phyloP scores from a whole-genome alignment of 2,888 invertebrate genomes.

The Drosophila testacea region DNA sequence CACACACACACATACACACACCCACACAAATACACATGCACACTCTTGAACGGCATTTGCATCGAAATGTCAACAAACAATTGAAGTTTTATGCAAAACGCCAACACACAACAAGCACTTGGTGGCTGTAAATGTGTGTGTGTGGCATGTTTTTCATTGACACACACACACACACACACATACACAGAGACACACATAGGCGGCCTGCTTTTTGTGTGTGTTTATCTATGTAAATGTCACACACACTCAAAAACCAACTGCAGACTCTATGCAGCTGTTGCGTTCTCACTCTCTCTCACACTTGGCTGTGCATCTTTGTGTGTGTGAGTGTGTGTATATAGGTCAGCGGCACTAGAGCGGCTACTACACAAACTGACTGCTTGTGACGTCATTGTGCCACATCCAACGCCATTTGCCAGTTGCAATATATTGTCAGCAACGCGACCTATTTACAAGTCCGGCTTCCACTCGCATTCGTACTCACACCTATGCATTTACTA shows the following conservation, averaged over 20 bases:
- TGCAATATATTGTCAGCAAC: conserved; percentile 25
- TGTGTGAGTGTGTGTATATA: conserved; percentile 51
- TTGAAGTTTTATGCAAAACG: conserved; percentile 56
- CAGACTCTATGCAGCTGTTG: conserved; percentile 43
- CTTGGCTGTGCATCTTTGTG: conserved; percentile 6
- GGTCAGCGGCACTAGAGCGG: conserved; percentile 67
- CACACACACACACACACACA: conserved; percentile 36
- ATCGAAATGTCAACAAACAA: conserved; percentile 60
- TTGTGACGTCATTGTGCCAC: conserved; percentile 68
- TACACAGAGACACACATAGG: conserved; percentile 22
- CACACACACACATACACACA: conserved; percentile 2
- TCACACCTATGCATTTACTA: conserved; percentile 13
- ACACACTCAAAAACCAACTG: conserved; percentile 16
- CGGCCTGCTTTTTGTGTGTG: conserved; percentile 33
- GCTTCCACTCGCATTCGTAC: conserved; percentile 20
- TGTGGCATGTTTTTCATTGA: conserved; percentile 28
- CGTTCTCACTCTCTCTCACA: conserved; percentile 7
- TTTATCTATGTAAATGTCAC: conserved; percentile 49
- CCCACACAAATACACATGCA: conserved; percentile 3
- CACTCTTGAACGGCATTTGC: conserved; percentile 19
- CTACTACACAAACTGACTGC: conserved; percentile 18
- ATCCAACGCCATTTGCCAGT: conserved; percentile 30
- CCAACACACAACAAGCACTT: conserved; percentile 49
- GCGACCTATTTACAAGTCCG: conserved; percentile 66
- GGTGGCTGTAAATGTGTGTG: conserved; percentile 12